phyloP scores from a whole-genome alignment of 1,140 invertebrate species.

The Eubasilissa regina region DNA sequence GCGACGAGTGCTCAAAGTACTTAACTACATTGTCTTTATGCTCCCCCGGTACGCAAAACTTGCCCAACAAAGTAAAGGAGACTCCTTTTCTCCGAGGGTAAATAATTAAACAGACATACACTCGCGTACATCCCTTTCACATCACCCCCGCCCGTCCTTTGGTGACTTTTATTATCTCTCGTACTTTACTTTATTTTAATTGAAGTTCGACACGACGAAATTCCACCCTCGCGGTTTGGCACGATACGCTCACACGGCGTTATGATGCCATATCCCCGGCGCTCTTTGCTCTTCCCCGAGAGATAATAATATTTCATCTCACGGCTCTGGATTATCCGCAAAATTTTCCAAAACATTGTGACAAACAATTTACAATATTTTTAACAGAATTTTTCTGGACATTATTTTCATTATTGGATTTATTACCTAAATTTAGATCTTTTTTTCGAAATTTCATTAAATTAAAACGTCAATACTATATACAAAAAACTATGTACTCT shows the following conservation, averaged over 20 bases:
- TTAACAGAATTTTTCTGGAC: too few species aligned
- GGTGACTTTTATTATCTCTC: constrained; percentile 42
- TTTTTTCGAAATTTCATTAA: too few species aligned
- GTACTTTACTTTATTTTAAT: constrained; percentile 45
- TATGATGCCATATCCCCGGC: constrained; percentile 4
- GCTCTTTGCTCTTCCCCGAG: background rate
- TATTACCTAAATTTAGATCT: too few species aligned
- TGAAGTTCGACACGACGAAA: constrained; percentile 39
- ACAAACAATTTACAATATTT: too few species aligned
- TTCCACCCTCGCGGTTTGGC: constrained; percentile 33
- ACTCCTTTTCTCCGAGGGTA: constrained; percentile 43
- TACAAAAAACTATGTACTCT: too few species aligned
- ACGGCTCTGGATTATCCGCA: too few species aligned
- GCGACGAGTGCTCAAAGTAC: constrained; percentile 39
- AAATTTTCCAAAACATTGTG: too few species aligned
- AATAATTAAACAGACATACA: constrained; percentile 42
- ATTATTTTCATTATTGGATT: too few species aligned
- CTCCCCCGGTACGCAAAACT: constrained; percentile 39
- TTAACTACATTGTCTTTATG: constrained; percentile 45
- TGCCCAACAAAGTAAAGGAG: constrained; percentile 34
- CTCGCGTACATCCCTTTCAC: background rate
- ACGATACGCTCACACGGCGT: constrained; percentile 23
- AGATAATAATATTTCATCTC: background rate
- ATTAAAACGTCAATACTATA: too few species aligned
- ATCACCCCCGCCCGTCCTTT: constrained; percentile 2